A percentile compares a stretch with the other conserved stretches of the same genome.
Evolutionary conservation across 2,797 vertebrate genomes (phyloP).

Genomic region (Pseudopleuronectes americanus): DNA sequence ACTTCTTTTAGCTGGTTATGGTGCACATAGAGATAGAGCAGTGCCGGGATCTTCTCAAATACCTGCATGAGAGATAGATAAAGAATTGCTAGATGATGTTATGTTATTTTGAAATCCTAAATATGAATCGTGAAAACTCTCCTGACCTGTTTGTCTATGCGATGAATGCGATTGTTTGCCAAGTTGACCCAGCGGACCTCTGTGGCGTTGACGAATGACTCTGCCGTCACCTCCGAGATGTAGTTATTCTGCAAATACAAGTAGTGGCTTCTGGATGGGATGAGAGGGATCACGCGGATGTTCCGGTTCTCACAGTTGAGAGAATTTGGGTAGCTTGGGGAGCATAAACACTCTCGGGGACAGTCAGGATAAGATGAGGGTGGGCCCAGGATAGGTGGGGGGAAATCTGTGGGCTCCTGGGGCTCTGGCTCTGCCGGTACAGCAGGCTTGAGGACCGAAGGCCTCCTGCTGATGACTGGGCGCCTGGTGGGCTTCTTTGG

Average conservation of each 20-base stretch:
- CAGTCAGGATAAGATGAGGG: conserved; percentile 90
- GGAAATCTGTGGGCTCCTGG: conserved; percentile 92
- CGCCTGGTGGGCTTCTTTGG: conserved; percentile 76
- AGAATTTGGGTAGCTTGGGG: conserved; percentile 89
- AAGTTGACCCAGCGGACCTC: conserved; percentile 94
- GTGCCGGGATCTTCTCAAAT: conserved; percentile 89
- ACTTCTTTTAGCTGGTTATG: conserved; percentile 93
- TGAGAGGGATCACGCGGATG: conserved; percentile 89
- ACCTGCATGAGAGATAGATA: conserved; percentile 69
- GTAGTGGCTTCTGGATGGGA: conserved; percentile 91
- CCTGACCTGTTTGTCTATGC: conserved; percentile 86
- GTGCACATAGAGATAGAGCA: conserved; percentile 92
- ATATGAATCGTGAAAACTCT: neutral
- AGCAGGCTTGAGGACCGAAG: conserved; percentile 56
- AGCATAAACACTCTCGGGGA: conserved; percentile 91
- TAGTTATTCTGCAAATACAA: conserved; percentile 98
- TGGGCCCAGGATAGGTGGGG: conserved; percentile 90
- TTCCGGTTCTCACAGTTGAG: conserved; percentile 98
- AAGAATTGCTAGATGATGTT: neutral
- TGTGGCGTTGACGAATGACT: conserved; percentile 90
- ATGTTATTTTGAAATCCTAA: neutral
- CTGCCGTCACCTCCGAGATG: conserved; percentile 90
- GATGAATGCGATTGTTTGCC: conserved; percentile 94
- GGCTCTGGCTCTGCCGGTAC: conserved; percentile 78
- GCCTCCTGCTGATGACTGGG: conserved; percentile 66